Evolutionary conservation across 2,888 invertebrate species (phyloP).

Genomic region (Drosophila melanocephala): DNA sequence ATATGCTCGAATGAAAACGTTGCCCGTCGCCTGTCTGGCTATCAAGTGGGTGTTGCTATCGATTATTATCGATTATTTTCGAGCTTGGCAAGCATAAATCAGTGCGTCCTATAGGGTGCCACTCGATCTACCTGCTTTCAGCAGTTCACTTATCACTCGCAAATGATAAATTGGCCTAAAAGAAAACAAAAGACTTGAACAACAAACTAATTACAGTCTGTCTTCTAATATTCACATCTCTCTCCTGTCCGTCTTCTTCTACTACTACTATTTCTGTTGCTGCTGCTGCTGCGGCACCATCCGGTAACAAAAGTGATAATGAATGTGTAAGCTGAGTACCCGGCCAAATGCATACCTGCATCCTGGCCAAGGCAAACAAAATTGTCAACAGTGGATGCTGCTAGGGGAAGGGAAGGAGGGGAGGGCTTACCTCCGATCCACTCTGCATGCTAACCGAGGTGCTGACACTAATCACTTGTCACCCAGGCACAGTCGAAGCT

Average conservation of each 20-base stretch:
- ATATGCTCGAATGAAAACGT: conserved; percentile 24
- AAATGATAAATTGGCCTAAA: conserved; percentile 41
- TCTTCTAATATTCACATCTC: conserved; percentile 65
- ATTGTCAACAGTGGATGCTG: conserved; percentile 70
- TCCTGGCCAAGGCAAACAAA: conserved; percentile 59
- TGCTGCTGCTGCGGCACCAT: conserved; percentile 19
- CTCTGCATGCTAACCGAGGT: conserved; percentile 78
- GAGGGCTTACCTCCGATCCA: conserved; percentile 30
- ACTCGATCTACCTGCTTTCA: conserved; percentile 65
- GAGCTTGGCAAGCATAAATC: conserved; percentile 71
- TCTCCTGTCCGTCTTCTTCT: conserved; percentile 49
- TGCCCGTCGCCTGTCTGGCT: conserved; percentile 38
- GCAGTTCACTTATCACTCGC: conserved; percentile 83
- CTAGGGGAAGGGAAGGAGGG: neutral
- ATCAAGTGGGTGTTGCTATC: conserved; percentile 78
- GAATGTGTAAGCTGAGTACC: conserved; percentile 83
- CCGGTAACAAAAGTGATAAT: conserved; percentile 82
- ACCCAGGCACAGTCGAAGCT: conserved; percentile 64
- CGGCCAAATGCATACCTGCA: conserved; percentile 38
- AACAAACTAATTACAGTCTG: conserved; percentile 63
- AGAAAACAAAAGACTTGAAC: conserved; percentile 70
- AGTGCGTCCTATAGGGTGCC: conserved; percentile 35
- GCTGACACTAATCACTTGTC: conserved; percentile 82
- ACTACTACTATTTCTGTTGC: conserved; percentile 12
- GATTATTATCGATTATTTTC: conserved; percentile 80